phyloP scores from a whole-genome alignment of 2,113 vertebrate species.

The Anas platyrhynchos region DNA sequence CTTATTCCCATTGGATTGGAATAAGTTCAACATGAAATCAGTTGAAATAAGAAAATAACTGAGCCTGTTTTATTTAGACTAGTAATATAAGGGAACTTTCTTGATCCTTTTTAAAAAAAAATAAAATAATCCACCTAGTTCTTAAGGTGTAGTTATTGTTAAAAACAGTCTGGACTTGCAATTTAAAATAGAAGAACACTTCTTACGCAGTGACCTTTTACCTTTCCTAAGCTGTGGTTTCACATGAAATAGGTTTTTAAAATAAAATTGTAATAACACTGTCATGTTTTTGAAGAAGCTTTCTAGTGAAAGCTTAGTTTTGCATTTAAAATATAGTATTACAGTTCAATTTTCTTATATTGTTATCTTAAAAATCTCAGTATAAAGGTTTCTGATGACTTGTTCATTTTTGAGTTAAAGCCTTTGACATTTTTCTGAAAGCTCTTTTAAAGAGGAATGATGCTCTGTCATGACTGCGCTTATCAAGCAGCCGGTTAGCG shows the following conservation, averaged over 20 bases:
- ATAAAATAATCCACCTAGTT: background rate
- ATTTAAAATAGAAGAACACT: background rate
- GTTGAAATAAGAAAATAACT: background rate
- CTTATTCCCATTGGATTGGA: too few relatives aligned
- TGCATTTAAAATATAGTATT: background rate
- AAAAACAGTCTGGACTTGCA: background rate
- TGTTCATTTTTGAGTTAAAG: background rate
- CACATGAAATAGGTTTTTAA: background rate
- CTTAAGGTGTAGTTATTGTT: background rate
- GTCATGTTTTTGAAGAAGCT: background rate
- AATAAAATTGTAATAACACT: background rate
- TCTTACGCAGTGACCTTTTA: background rate
- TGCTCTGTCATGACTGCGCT: too few relatives aligned
- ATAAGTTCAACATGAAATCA: background rate
- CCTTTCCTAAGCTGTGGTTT: background rate
- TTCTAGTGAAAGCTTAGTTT: too few relatives aligned
- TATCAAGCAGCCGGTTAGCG: background rate
- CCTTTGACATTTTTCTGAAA: background rate
- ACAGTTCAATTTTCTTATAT: background rate
- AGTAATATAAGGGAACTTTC: background rate
- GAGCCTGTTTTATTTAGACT: background rate
- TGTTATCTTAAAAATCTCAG: background rate
- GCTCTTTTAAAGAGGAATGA: background rate
- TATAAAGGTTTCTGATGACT: background rate
- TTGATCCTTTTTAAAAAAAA: background rate